Percentiles rank a stretch among this genome's conserved stretches.
phyloP scores from a whole-genome alignment of 2,113 vertebrate genomes.

The Ellobius talpinus region DNA sequence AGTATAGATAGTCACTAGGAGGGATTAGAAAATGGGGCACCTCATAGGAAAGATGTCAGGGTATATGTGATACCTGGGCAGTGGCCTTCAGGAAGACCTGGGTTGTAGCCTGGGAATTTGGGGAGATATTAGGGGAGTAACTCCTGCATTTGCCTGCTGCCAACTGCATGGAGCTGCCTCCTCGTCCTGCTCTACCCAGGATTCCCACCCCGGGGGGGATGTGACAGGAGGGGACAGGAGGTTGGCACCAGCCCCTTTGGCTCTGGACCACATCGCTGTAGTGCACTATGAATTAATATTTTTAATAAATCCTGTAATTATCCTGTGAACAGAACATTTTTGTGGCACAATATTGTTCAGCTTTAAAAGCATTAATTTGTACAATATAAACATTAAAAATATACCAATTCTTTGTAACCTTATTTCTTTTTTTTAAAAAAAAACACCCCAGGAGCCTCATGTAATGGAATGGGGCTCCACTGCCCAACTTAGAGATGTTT shows the following conservation, averaged over 20 bases:
- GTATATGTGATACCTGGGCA: not conserved
- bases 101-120: not conserved
- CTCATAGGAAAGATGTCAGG: not conserved
- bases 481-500: not conserved
- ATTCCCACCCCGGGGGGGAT: not conserved
- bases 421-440: conserved; percentile 43
- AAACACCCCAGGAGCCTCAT: not conserved
- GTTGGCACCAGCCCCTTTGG: conserved; percentile 67
- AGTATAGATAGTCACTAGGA: not conserved
- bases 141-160: not conserved
- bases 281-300: conserved; percentile 80
- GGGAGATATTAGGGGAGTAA: not conserved
- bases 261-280: conserved; percentile 74
- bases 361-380: conserved; percentile 79
- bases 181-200: not conserved
- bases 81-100: not conserved
- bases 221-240: conserved; percentile 41
- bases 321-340: conserved; percentile 77
- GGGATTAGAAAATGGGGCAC: fast-evolving
- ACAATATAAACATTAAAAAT: conserved; percentile 79
- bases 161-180: not conserved
- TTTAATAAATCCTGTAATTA: conserved; percentile 84
- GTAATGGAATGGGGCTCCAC: not conserved
- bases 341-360: conserved; percentile 64
- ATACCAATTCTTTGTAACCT: conserved; percentile 25